Evolutionary conservation across 2,797 vertebrate genomes (phyloP), one percentile per base, ranked within the genome.

Genomic region (Semotilus atromaculatus): DNA sequence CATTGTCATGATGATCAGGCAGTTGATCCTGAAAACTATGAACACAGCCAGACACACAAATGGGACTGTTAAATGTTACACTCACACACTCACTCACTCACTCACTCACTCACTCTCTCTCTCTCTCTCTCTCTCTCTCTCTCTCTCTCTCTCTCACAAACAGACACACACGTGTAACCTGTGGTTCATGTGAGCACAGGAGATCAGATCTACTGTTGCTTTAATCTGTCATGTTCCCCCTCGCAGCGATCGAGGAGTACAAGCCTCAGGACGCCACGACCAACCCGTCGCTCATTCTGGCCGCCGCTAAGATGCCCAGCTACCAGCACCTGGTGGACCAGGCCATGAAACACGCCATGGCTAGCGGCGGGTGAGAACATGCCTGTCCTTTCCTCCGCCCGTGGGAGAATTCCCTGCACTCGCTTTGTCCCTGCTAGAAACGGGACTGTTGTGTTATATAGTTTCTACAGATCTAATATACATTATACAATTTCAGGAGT

Each of bases 261-360:
- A 97, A 98, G 91, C 98, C 98, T 38, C 96, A 98, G 82, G 98
- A 99, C 96, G 97, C 98, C 85, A 99, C 98, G 83, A 99, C 98
- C 26, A 99, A 99, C 91, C 98, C 98, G 0, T 99, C 98, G 5
- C 95, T 99, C 72, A 99, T 99, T 84, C 94, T 99, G 80, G 97
- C 98, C 36, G 98, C 98, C 0, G 95, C 97, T 0, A 98, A 98
- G 92, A 99, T 99, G 97, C 95, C 97, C 0, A 91, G 93, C 0
- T 99, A 99, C 93, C 95, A 97, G 92, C 92, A 94, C 26, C 94
- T 99, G 0, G 85, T 99, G 90, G 96, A 97, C 66, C 96, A 98
- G 87, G 97, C 98, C 40, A 95, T 99, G 26, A 95, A 97, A 90
- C 97, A 95, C 0, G 97, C 97, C 83, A 95, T 93, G 14, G 96